phyloP scores from a whole-genome alignment of 1,140 invertebrate species.

The Ruditapes philippinarum region DNA sequence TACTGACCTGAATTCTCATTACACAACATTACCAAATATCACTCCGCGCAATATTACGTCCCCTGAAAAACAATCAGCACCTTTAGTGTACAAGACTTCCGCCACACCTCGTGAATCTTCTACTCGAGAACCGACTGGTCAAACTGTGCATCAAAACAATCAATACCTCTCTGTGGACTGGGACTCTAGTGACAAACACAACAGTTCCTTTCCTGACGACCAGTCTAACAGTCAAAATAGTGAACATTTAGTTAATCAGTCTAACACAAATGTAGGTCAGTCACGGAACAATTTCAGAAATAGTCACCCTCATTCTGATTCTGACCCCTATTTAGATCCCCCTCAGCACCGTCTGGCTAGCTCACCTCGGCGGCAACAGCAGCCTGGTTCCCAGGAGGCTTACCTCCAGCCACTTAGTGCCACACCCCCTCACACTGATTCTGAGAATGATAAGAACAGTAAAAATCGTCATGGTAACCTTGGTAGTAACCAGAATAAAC shows the following conservation, averaged over 20 bases:
- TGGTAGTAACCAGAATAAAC: slow-evolving; percentile 63
- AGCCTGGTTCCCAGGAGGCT: slow-evolving; percentile 33
- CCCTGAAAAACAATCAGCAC: background rate
- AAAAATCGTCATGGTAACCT: slow-evolving; percentile 29
- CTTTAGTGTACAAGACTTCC: slow-evolving; percentile 1
- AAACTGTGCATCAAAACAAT: background rate
- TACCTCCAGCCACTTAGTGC: slow-evolving; percentile 66
- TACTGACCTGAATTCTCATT: slow-evolving; percentile 21
- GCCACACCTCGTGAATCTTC: slow-evolving; percentile 15
- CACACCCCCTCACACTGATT: slow-evolving; percentile 58
- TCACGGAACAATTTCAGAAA: slow-evolving; percentile 43
- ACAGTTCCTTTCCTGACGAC: slow-evolving; percentile 3
- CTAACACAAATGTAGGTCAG: slow-evolving; percentile 7
- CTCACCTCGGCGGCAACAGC: slow-evolving; percentile 45
- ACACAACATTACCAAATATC: slow-evolving; percentile 41
- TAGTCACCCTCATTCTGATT: slow-evolving; percentile 56
- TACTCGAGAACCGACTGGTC: background rate
- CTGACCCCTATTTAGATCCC: slow-evolving; percentile 64
- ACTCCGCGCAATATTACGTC: slow-evolving; percentile 25
- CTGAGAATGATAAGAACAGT: slow-evolving; percentile 42
- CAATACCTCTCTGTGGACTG: background rate
- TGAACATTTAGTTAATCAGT: slow-evolving; percentile 5
- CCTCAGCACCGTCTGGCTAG: slow-evolving; percentile 53
- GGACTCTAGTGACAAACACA: slow-evolving; percentile 5
- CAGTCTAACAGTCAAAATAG: slow-evolving; percentile 9